Percentiles rank a stretch among this genome's conserved stretches.
These are phyloP conservation scores for Manis pentadactyla DNA, from an alignment of 2,797 vertebrate genomes.

Conservation along the genomic window DNA sequence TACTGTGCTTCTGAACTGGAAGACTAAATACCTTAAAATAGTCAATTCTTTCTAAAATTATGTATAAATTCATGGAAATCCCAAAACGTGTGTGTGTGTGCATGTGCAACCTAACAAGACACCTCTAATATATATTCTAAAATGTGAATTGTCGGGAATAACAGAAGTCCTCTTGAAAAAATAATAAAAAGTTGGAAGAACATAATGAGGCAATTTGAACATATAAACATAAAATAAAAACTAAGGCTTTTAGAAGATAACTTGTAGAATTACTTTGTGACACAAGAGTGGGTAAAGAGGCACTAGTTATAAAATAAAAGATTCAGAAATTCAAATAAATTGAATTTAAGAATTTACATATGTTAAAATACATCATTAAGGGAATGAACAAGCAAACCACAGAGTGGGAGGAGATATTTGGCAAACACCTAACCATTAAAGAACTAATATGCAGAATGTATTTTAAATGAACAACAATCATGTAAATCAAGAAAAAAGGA, in stretches of 20 bases:
- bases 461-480: neutral
- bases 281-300: neutral
- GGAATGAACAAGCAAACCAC: neutral
- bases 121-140: neutral
- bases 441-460: neutral
- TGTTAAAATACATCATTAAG: neutral
- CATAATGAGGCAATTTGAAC: neutral
- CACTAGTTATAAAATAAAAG: neutral
- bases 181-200: neutral
- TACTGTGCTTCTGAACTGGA: neutral
- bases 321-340: neutral
- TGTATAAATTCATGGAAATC: neutral
- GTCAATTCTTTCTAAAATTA: neutral
- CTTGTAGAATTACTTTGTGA: neutral
- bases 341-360: neutral
- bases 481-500: neutral
- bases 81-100: fast-evolving
- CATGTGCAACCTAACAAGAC: neutral
- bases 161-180: neutral
- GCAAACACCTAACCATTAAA: neutral
- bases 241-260: neutral
- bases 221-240: neutral
- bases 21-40: neutral
- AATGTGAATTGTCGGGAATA: neutral
- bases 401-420: neutral